A percentile compares a stretch with the other conserved stretches of the same genome.
Conservation (phyloP, 2,113 vertebrate species). For the Amia ocellicauda region DNA sequence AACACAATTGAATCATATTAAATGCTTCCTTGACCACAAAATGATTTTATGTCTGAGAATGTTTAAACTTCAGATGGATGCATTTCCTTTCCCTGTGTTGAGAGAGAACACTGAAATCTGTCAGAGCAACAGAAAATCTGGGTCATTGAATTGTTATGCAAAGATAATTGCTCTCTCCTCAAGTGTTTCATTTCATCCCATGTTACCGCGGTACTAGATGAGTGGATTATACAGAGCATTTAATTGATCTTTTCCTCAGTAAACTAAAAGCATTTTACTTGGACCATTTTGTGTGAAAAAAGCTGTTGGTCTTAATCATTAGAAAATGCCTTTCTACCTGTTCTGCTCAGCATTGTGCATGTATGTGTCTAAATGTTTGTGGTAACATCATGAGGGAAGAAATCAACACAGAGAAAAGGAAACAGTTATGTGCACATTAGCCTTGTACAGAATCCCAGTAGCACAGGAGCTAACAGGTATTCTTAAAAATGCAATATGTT, state of each 20-base stretch:
- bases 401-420: no score
- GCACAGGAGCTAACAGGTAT: no score
- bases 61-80: conserved; percentile 46
- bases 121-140: conserved; percentile 50
- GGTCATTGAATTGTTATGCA: conserved; percentile 46
- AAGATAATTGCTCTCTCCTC: conserved; percentile 56
- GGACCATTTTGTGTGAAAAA: conserved; percentile 7
- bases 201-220: conserved; percentile 42
- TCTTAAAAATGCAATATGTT: no score
- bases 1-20: conserved; percentile 37
- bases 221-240: conserved; percentile 54
- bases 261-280: conserved; percentile 9
- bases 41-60: conserved; percentile 43
- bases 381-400: no score
- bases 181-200: conserved; percentile 54
- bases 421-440: no score
- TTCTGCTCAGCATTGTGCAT: no score
- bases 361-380: no score
- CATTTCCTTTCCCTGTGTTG: conserved; percentile 56
- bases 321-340: no score
- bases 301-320: no score
- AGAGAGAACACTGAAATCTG: conserved; percentile 59
- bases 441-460: no score
- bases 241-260: conserved; percentile 22
- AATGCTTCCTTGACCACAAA: conserved; percentile 25